phyloP scores from a whole-genome alignment of 1,140 invertebrate genomes.

The Papilio machaon region DNA sequence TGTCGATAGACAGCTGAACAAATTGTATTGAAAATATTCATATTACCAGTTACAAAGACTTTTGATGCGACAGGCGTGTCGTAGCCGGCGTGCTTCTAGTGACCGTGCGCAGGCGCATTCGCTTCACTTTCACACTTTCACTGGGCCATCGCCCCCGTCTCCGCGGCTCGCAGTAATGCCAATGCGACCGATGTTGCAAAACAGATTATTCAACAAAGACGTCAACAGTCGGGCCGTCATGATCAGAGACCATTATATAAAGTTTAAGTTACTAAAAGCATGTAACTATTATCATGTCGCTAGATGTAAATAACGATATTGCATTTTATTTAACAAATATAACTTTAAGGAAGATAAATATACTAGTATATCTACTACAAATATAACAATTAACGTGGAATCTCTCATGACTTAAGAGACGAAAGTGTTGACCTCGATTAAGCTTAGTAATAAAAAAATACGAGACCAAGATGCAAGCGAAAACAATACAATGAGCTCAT shows the following conservation, averaged over 20 bases:
- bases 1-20: background rate
- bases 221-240: conserved; percentile 39
- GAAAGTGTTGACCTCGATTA: conserved; percentile 56
- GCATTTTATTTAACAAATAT: background rate
- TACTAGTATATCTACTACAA: background rate
- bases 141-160: conserved; percentile 70
- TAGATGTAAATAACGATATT: background rate
- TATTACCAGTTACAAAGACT: background rate
- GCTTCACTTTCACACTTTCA: conserved; percentile 80
- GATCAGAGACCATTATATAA: background rate
- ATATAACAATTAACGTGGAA: background rate
- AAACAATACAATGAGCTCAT: conserved; percentile 49
- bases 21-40: conserved; percentile 16
- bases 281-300: background rate
- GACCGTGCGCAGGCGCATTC: conserved; percentile 61
- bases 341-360: background rate
- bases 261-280: background rate
- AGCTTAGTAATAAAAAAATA: conserved; percentile 56
- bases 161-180: conserved; percentile 46
- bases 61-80: conserved; percentile 23
- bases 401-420: background rate
- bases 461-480: conserved; percentile 44
- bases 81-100: conserved; percentile 44
- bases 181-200: conserved; percentile 67
- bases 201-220: conserved; percentile 71